phyloP scores from a whole-genome alignment of 2,113 vertebrate species.

The Cochlearius cochlearius region DNA sequence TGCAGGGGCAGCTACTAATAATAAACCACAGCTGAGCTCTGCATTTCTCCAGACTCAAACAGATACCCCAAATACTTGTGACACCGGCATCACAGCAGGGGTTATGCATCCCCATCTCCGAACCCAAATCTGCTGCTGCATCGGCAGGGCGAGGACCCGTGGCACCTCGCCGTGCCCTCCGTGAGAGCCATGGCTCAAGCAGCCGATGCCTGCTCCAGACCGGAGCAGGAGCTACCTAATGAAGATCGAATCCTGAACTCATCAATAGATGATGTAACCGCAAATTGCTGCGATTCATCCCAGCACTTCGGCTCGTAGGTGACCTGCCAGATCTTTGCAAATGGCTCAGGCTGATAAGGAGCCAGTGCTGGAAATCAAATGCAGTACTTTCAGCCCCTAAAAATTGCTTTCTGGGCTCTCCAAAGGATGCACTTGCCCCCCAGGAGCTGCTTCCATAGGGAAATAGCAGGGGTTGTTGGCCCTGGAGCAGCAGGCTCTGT shows the following conservation, averaged over 20 bases:
- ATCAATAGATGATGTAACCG: background rate
- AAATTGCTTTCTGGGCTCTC: background rate
- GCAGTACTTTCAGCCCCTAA: background rate
- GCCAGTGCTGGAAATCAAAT: background rate
- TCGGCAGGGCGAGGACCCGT: background rate
- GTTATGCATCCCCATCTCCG: background rate
- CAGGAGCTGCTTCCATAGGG: background rate
- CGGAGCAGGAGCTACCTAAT: background rate
- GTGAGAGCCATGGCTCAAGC: background rate
- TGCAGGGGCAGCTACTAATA: background rate
- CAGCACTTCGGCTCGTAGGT: accelerated
- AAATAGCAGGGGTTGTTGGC: background rate
- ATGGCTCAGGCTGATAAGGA: background rate
- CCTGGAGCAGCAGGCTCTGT: background rate
- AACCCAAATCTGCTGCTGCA: background rate
- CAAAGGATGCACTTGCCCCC: background rate
- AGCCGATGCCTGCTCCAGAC: background rate
- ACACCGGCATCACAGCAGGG: background rate
- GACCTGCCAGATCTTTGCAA: background rate
- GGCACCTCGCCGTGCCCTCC: background rate
- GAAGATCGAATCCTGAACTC: background rate
- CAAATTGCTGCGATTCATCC: background rate
- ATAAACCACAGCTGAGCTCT: background rate
- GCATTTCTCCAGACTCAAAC: background rate
- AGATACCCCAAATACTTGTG: background rate